These are phyloP conservation scores for Anhinga rufa DNA, from an alignment of 2,113 vertebrate species.

Conservation along the genomic window DNA sequence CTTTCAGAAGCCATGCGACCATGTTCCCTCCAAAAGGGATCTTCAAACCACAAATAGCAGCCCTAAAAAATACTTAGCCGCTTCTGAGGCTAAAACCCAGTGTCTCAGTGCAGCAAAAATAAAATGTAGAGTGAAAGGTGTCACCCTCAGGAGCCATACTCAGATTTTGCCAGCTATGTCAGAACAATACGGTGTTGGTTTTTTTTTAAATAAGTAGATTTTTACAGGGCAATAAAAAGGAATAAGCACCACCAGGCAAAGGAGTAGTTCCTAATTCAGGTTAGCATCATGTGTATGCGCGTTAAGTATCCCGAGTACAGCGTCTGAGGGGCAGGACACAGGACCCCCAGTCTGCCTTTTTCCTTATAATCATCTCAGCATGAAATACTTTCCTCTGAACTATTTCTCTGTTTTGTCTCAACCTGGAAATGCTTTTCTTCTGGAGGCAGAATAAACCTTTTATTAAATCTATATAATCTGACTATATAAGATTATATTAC, in stretches of 20 bases:
- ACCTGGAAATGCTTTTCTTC: neutral
- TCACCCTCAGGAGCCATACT: neutral
- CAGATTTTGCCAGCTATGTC: neutral
- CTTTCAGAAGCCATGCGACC: neutral
- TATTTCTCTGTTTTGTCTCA: neutral
- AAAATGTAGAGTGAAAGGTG: neutral
- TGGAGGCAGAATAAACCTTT: neutral
- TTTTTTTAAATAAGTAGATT: neutral
- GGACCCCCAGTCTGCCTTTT: neutral
- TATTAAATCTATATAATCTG: neutral
- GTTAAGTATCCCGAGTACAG: neutral
- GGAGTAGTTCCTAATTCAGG: neutral
- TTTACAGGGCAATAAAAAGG: neutral
- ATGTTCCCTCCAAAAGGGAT: neutral
- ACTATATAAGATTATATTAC: neutral
- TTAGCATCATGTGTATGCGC: rapidly evolving
- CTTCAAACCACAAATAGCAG: neutral
- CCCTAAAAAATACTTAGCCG: neutral
- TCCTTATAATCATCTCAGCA: neutral
- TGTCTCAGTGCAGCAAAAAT: neutral
- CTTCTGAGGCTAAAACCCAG: neutral
- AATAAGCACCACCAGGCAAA: neutral
- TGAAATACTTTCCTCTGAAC: neutral
- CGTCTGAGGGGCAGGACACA: neutral
- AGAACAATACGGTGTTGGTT: neutral